Base-by-base conservation (phyloP, 2,888 invertebrate genomes). In the Aleiodes testaceus region DNA sequence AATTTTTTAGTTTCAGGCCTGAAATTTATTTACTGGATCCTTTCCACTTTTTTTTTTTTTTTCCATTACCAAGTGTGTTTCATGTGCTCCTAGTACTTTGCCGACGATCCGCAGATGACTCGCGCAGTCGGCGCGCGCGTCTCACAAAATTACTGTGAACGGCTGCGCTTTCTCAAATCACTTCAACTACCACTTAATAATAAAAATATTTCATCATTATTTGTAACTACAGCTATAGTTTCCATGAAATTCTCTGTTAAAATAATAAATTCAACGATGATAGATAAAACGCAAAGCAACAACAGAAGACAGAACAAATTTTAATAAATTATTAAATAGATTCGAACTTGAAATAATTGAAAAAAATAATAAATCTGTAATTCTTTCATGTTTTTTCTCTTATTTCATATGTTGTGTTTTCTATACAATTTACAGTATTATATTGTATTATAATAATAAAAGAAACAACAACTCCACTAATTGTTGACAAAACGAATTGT, bases 81-180 rank as follows among this genome's bases (percentile, higher is more conserved):
- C 68, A 79, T 86, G 80, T 12, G 80, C 74, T 75, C 81, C 82
- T 78, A 77, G 72, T 85, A 76, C 71, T 77, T 80, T 78, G 78
- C 77, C 80, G 82, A 82, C 82, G 78, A 81, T 77, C 82, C 83
- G 85, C 84, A 86, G 84, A 86, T 85, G 85, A 86, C 83, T 85
- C 84, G 85, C 84, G 82, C 85, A 85, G 83, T 85, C 81, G 80
- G 81, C 79, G 80, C 82, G 80, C 80, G 78, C 79, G 74, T 79
- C 73, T 71, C 74, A 61, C 36, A 64, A 14, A 47, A 47, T 47
- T 14, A 68, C 47, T 14, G n/a, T n/a, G 7, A 50, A 64, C 49
- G 36, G 36, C 50, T 47, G 44, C 55, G 47, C 26, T 26, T 22
- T n/a, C 16, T 42, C 44, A 26, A 16, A 45, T 7, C 12, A 22